Evolutionary conservation across 2,113 vertebrate genomes (phyloP).

Genomic region (Corapipo altera): DNA sequence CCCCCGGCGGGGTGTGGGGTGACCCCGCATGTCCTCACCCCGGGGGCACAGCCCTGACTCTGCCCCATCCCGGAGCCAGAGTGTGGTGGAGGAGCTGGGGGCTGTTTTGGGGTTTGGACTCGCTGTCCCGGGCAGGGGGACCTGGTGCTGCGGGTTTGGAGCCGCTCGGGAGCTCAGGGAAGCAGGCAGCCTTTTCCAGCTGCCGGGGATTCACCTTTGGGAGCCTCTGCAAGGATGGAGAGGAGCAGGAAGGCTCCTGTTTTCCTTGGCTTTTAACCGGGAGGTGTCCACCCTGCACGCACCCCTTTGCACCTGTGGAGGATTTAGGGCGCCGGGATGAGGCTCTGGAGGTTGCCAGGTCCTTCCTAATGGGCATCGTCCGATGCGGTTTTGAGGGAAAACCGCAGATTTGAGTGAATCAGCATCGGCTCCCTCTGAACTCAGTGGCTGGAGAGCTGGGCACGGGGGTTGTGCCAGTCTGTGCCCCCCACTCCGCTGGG

Average conservation of each 20-base stretch:
- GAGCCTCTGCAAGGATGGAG: background rate
- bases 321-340: background rate
- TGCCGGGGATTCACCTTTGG: background rate
- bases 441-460: background rate
- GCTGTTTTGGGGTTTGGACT: background rate
- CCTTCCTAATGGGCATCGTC: background rate
- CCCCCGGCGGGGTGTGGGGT: background rate
- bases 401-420: background rate
- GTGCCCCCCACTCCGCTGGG: accelerated
- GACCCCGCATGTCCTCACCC: background rate
- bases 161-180: background rate
- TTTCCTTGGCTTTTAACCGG: background rate
- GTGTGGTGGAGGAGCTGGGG: background rate
- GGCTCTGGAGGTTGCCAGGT: background rate
- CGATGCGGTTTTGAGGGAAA: background rate
- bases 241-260: background rate
- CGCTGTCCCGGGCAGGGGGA: background rate
- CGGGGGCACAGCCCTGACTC: background rate
- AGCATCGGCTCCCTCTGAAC: background rate
- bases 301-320: background rate
- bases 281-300: background rate
- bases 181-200: background rate
- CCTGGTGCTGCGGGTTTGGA: background rate
- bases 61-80: background rate
- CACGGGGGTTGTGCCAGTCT: background rate